phyloP scores from a whole-genome alignment of 2,797 vertebrate genomes.

The Xerus rutilus region DNA sequence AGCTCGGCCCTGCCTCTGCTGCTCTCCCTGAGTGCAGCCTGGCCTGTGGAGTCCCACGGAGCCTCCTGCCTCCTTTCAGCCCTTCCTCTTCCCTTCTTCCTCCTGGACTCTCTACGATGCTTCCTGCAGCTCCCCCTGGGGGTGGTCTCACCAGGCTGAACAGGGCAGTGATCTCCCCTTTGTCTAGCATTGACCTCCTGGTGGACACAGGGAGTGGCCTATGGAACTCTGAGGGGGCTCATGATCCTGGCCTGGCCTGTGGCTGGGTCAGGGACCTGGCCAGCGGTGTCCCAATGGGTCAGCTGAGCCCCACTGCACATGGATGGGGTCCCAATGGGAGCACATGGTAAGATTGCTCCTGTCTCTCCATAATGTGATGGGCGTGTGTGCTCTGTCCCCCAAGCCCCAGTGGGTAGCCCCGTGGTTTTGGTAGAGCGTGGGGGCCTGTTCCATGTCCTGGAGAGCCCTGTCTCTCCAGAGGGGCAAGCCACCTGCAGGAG shows the following conservation, averaged over 20 bases:
- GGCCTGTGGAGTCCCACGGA: neutral
- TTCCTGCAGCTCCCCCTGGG: rapidly evolving
- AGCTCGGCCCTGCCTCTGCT: neutral
- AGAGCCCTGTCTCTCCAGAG: neutral
- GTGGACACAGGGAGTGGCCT: neutral
- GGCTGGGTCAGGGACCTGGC: neutral
- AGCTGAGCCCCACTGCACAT: neutral
- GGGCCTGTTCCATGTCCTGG: rapidly evolving
- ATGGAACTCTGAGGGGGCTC: neutral
- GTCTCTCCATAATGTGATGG: neutral
- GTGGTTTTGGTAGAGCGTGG: neutral
- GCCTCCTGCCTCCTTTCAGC: too few relatives aligned
- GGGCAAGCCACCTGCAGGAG: rapidly evolving
- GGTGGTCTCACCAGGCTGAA: rapidly evolving
- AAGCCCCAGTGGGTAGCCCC: neutral
- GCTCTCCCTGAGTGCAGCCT: rapidly evolving
- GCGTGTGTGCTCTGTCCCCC: neutral
- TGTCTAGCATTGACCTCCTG: rapidly evolving
- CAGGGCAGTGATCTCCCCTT: neutral
- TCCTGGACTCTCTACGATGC: neutral
- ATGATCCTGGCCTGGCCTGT: neutral
- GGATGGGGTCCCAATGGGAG: neutral
- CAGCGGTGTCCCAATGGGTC: neutral
- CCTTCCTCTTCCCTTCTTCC: too few relatives aligned
- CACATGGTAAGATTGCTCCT: too few relatives aligned